Evolutionary conservation across 2,113 vertebrate species (phyloP).

Genomic region (Symphodus melops): DNA sequence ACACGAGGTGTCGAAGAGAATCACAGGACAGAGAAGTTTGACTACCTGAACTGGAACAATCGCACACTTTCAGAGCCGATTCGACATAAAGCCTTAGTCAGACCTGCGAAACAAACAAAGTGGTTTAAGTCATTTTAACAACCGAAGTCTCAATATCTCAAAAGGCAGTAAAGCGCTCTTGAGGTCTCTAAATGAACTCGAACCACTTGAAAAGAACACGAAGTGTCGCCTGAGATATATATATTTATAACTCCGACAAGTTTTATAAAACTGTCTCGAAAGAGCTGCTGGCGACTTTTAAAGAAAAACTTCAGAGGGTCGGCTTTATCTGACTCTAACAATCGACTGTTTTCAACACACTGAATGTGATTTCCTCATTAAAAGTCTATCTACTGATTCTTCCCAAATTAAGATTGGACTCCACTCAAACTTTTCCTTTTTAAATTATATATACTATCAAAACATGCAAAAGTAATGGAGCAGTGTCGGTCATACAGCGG

Average conservation of each 20-base stretch:
- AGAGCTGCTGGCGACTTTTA: not conserved
- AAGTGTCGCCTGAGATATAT: not conserved
- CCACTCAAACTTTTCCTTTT: too few species aligned
- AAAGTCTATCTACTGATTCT: too few species aligned
- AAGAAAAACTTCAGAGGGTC: not conserved
- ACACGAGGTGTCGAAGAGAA: too few species aligned
- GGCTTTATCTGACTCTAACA: too few species aligned
- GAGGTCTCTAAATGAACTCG: slow-evolving; percentile 54
- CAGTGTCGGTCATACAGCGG: too few species aligned
- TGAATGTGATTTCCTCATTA: too few species aligned
- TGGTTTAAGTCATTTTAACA: slow-evolving; percentile 52
- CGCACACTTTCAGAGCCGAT: slow-evolving; percentile 58
- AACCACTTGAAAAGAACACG: slow-evolving; percentile 27
- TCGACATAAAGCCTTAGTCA: slow-evolving; percentile 28
- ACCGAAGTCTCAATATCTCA: slow-evolving; percentile 44
- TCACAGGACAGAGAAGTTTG: too few species aligned
- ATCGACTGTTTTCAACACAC: too few species aligned
- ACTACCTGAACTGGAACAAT: slow-evolving; percentile 30
- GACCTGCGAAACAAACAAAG: slow-evolving; percentile 24
- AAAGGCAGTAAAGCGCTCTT: slow-evolving; percentile 24
- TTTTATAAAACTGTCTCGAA: slow-evolving; percentile 15
- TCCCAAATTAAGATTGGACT: too few species aligned
- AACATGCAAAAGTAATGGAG: too few species aligned
- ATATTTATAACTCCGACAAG: not conserved
- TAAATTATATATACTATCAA: too few species aligned